Percentiles rank a stretch among this genome's conserved stretches.
Conservation (phyloP, 1,140 invertebrate species). For the Drosophila truncata region DNA sequence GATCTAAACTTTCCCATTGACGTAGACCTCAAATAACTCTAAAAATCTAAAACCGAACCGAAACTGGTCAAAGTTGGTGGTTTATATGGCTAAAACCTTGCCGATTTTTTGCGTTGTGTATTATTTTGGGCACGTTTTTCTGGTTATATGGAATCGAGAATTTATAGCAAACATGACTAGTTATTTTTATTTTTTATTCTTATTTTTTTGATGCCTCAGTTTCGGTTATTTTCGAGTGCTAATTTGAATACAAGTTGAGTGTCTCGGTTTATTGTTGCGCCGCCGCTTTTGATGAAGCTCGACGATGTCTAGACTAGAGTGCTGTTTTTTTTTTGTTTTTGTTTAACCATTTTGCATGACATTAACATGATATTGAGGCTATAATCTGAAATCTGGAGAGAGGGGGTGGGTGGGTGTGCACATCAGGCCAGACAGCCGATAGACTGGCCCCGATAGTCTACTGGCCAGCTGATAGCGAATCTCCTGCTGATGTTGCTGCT, state of each 20-base stretch:
- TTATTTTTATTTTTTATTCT: conserved; percentile 24
- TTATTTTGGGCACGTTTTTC: conserved; percentile 67
- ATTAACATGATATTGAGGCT: conserved; percentile 58
- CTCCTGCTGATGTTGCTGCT: conserved; percentile 4
- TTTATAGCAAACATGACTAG: conserved; percentile 53
- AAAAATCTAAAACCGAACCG: conserved; percentile 4
- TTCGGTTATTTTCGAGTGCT: conserved; percentile 46
- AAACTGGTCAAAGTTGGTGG: conserved; percentile 40
- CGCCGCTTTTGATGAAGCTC: conserved; percentile 39
- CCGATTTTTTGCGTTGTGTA: conserved; percentile 20
- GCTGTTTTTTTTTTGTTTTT: conserved; percentile 9
- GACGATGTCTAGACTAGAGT: conserved; percentile 50
- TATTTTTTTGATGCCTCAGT: conserved; percentile 30
- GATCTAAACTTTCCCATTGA: conserved; percentile 64
- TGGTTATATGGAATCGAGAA: conserved; percentile 54
- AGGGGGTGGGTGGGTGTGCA: conserved; percentile 48
- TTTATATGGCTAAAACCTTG: conserved; percentile 11
- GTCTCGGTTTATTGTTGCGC: conserved; percentile 43
- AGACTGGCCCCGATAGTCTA: conserved; percentile 48
- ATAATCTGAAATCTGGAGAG: conserved; percentile 28
- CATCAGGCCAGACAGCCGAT: conserved; percentile 46
- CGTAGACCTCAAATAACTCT: conserved; percentile 9
- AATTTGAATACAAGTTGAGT: conserved; percentile 60
- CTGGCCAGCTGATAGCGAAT: conserved; percentile 29
- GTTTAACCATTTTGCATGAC: conserved; percentile 44